Evolutionary conservation across 2,797 vertebrate genomes (phyloP), one percentile per base, ranked within the genome.

Genomic region (Thamnophis elegans): DNA sequence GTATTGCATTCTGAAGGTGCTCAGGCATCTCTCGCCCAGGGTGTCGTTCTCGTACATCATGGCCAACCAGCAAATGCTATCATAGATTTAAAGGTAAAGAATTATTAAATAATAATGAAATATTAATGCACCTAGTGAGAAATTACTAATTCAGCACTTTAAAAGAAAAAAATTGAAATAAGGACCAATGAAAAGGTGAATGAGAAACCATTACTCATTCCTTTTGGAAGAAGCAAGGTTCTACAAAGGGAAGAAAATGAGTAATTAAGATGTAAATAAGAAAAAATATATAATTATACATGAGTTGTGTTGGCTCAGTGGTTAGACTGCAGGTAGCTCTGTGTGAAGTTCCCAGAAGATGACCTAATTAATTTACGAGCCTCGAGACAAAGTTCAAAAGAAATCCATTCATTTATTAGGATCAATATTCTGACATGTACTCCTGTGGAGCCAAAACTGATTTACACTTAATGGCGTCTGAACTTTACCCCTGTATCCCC

Each of bases 11-110:
- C 97, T 97, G 65, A 98, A 97, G 93, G 96, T 93, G 22, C 97
- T 87, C 93, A 97, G 95, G 53, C 98, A 97, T 96, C 98, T 94
- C 93, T 98, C 98, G 89, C 97, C 96, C 94, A 96, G 82, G n/a
- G 93, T 95, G 12, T 97, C 98, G 95, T 98, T 98, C 60, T 99
- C 98, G 97, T 99, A 99, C 97, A 98, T 98, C 96, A 93, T 91
- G 90, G 91, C 36, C 73, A 47, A 22, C 9, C 73, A 47, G 36
- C 25, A 47, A 82, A 82, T 47, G 73, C 73, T 82, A 47, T 82
- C 73, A 47, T 47, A 82, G 73, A 82, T 82, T 82, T 82, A 47
- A 82, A 82, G 36, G 36, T 82, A 82, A 82, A 25, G 36, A 25
- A 47, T 82, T 42, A 82, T 82, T 82, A 25, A 25, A 47, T 47